Percentiles rank a stretch among this genome's conserved stretches.
Conservation (phyloP, 2,888 invertebrate genomes). For the Atethmia centrago region DNA sequence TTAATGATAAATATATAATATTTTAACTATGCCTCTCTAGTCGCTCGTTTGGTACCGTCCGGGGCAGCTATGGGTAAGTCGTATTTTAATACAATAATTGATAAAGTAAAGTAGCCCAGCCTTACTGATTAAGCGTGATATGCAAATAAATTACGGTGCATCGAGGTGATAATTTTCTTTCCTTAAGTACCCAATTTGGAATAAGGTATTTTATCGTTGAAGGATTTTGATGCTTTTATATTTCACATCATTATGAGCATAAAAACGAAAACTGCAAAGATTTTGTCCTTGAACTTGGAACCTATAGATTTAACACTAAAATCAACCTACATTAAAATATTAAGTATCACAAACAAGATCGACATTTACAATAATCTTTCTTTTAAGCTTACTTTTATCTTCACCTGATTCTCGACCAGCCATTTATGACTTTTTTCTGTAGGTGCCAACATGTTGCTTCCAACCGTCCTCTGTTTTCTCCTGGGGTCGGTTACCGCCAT, state of each 20-base stretch:
- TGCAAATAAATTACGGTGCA: not conserved
- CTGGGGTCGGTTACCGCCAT: constrained; percentile 74
- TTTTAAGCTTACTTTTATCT: not conserved
- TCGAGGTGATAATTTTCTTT: not conserved
- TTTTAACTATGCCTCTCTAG: constrained; percentile 72
- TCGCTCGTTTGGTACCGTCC: constrained; percentile 73
- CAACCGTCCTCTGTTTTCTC: constrained; percentile 72
- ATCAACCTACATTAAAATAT: not conserved
- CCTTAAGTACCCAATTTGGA: not conserved
- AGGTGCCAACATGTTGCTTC: constrained; percentile 79
- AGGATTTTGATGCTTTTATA: not conserved
- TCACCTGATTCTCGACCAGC: not conserved
- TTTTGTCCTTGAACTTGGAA: constrained; percentile 36
- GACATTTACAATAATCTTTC: not conserved
- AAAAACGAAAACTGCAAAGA: too few species aligned
- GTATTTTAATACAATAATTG: constrained; percentile 17
- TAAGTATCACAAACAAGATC: not conserved
- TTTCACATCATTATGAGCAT: not conserved
- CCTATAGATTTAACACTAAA: not conserved
- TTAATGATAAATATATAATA: constrained; percentile 79
- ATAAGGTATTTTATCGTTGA: not conserved
- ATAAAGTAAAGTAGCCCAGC: not conserved
- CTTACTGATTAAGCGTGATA: constrained; percentile 5
- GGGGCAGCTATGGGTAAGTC: constrained; percentile 82
- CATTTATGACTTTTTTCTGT: not conserved